Evolutionary conservation across 2,888 invertebrate genomes (phyloP).

Genomic region (Conchocele bisecta): DNA sequence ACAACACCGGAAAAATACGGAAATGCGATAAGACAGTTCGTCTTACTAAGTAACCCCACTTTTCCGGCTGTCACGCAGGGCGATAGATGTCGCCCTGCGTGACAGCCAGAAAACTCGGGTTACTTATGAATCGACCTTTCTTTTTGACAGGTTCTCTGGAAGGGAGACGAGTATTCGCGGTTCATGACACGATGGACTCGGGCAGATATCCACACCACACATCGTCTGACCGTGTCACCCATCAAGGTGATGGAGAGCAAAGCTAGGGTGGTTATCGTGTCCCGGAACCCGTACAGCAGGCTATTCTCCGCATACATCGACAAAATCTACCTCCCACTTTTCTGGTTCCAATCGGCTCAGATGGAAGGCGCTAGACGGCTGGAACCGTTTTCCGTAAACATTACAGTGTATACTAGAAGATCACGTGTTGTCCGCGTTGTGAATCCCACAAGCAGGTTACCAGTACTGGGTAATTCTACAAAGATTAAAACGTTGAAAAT

Average conservation of each 20-base stretch:
- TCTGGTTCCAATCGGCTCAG: slow-evolving; percentile 38
- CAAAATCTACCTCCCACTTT: slow-evolving; percentile 51
- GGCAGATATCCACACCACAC: slow-evolving; percentile 38
- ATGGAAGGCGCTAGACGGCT: slow-evolving; percentile 17
- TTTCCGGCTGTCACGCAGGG: too few species aligned
- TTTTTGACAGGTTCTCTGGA: slow-evolving; percentile 40
- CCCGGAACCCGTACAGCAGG: slow-evolving; percentile 49
- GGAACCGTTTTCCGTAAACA: neutral
- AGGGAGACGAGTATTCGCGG: slow-evolving; percentile 26
- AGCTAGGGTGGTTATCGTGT: slow-evolving; percentile 33
- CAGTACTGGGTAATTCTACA: slow-evolving; percentile 30
- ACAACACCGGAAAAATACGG: too few species aligned
- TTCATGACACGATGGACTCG: slow-evolving; percentile 27
- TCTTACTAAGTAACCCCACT: too few species aligned
- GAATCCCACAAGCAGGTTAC: too few species aligned
- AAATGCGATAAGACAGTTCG: too few species aligned
- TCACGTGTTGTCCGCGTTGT: too few species aligned
- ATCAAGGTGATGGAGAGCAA: slow-evolving; percentile 14
- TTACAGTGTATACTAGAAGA: too few species aligned
- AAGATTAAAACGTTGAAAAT: slow-evolving; percentile 6
- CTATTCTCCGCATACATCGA: slow-evolving; percentile 50
- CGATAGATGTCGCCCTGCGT: too few species aligned
- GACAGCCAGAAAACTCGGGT: too few species aligned
- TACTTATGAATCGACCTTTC: too few species aligned
- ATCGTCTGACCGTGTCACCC: slow-evolving; percentile 19